Percentiles rank a stretch among this genome's conserved stretches.
Conservation (phyloP, 1,140 invertebrate genomes). For the Cherax destructor region DNA sequence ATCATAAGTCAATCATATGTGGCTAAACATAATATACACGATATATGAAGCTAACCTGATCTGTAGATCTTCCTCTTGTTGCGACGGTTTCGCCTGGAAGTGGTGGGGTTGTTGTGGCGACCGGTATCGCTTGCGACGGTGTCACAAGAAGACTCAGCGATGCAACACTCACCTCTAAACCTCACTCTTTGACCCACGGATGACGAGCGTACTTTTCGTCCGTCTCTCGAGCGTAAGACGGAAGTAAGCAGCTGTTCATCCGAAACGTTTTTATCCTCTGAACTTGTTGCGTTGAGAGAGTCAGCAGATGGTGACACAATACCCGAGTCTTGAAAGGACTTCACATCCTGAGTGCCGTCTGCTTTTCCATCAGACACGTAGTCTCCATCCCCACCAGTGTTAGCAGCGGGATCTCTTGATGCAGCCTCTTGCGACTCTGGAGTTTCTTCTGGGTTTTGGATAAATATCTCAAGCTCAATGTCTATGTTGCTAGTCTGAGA, state of each 20-base stretch:
- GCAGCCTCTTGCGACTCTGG: neutral
- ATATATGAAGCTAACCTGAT: conserved; percentile 43
- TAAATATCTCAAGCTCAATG: conserved; percentile 30
- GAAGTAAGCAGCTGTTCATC: conserved; percentile 24
- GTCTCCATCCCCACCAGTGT: neutral
- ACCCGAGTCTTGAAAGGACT: neutral
- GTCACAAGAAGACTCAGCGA: conserved; percentile 28
- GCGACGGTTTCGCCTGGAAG: conserved; percentile 21
- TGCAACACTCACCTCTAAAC: conserved; percentile 48
- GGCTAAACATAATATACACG: neutral
- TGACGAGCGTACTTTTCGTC: conserved; percentile 24
- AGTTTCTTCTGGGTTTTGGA: neutral
- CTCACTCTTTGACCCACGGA: conserved; percentile 52
- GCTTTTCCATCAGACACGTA: neutral
- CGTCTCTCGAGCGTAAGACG: conserved; percentile 3
- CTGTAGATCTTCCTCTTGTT: conserved; percentile 33
- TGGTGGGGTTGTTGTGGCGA: neutral
- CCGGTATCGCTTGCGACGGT: too few species aligned
- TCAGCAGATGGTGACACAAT: neutral
- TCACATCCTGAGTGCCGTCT: neutral
- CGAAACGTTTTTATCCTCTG: neutral
- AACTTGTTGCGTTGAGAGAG: neutral
- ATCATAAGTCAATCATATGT: neutral
- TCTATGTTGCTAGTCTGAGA: conserved; percentile 24
- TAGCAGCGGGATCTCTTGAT: neutral